Base-by-base conservation (phyloP, 1,140 invertebrate species). In the Neodiprion pinetum region DNA sequence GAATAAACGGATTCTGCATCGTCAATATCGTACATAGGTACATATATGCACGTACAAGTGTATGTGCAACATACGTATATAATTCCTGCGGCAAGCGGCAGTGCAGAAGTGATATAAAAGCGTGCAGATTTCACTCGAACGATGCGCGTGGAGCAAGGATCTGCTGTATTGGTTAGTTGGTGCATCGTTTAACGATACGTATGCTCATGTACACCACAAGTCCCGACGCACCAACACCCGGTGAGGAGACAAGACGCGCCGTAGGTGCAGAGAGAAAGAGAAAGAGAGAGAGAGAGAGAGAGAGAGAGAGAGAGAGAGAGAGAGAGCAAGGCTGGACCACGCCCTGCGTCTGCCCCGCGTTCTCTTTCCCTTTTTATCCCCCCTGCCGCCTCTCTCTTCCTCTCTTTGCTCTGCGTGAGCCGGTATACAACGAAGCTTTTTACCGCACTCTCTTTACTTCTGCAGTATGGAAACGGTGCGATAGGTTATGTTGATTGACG, bases 261-360 rank as follows among this genome's bases (percentile, higher is more conserved):
- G 74, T 14, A 28, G 9, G 67, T 71, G 72, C 50, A 72, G 72
- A 76, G 72, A 76, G 17, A 68, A 49, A 67, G 67, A 74, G n/a
- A 77, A 61, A 69, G 72, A 72, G 21, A 71, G 49, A 40, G 68
- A n/a, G 71, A n/a, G 76, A 79, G 48, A 76, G 74, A 71, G 76
- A 74, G 67, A 48, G 40, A 50, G 71, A 75, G 28, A 74, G 53
- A n/a, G 5, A n/a, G 53, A 4, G 53, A 9, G 53, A 86, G 84
- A 86, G 84, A 81, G 86, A 83, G 84, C 86, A 84, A 86, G 84
- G 84, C 86, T 87, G 86, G 84, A 85, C 86, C 86, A 88, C 86
- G 86, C 86, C 86, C 86, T 87, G 86, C 87, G 84, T 87, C 85
- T 83, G 82, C 76, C 83, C 79, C 80, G 71, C 79, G 83, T 80